A percentile compares a stretch with the other conserved stretches of the same genome.
These are phyloP conservation scores for Glyphotaelius pellucidus DNA, from an alignment of 2,888 invertebrate genomes.

Conservation along the genomic window DNA sequence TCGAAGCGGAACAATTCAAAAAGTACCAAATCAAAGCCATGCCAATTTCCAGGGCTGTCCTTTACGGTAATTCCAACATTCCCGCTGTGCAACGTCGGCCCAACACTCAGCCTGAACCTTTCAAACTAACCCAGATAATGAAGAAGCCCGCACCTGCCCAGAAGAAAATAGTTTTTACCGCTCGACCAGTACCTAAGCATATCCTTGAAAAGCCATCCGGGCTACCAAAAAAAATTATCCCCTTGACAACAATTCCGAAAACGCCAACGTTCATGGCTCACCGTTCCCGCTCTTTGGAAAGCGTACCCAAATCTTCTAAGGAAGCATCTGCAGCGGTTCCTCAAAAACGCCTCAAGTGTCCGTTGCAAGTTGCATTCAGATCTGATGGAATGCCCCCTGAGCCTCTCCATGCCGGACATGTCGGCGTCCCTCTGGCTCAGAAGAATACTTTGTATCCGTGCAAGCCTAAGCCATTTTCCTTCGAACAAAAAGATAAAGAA, in stretches of 20 bases:
- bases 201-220: conserved; percentile 74
- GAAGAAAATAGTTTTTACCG: conserved; percentile 75
- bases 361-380: conserved; percentile 55
- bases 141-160: conserved; percentile 71
- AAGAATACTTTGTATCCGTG: conserved; percentile 60
- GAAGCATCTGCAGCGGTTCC: background rate
- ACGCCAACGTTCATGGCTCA: conserved; percentile 70
- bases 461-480: conserved; percentile 80
- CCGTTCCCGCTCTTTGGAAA: conserved; percentile 59
- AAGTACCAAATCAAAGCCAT: conserved; percentile 83
- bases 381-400: conserved; percentile 47
- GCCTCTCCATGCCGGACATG: conserved; percentile 52
- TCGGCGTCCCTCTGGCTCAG: conserved; percentile 59
- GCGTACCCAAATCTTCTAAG: conserved; percentile 30
- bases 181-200: conserved; percentile 80
- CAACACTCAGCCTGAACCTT: conserved; percentile 80
- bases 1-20: conserved; percentile 81
- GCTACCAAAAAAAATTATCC: conserved; percentile 70
- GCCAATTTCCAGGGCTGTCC: conserved; percentile 80
- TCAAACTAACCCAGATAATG: conserved; percentile 79
- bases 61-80: conserved; percentile 75
- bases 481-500: conserved; percentile 81
- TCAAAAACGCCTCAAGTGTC: conserved; percentile 30
- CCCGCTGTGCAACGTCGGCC: conserved; percentile 77
- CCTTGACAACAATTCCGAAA: conserved; percentile 70